Evolutionary conservation across 2,888 invertebrate genomes (phyloP), one percentile per base, ranked within the genome.

Genomic region (Apoda limacodes): DNA sequence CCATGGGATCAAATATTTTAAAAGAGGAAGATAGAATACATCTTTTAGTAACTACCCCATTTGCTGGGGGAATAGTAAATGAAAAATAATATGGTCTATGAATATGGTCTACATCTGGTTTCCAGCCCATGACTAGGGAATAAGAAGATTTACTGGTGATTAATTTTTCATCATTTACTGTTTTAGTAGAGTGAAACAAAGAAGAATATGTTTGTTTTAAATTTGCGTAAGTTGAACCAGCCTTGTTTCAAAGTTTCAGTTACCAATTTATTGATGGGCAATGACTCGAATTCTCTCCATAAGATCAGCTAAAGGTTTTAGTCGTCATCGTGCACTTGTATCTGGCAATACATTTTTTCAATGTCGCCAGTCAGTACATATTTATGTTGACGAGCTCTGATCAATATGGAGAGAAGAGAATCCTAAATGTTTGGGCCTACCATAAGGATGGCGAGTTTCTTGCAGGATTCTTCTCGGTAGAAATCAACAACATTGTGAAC

Each of bases 311-410:
- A 63, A n/a, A 50, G 43, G n/a, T 47, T 19, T 9, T 46, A 28
- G 24, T 43, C 35, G 10, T 20, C 15, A 6, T 23, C 13, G 7
- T 30, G 13, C 0, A 41, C 34, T 5, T 11, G 4, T 1, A 43
- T 26, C 20, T 46, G 43, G 0, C 45, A 27, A 24, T 35, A 45
- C 35, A 40, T 40, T 28, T 66, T 63, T 11, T 43, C 49, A 6
- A 68, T 52, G 29, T 66, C 63, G 1, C 54, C 55, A 5, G 48
- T 48, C 7, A 67, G 37, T 1, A 53, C 48, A 15, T 46, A 42
- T 4, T 36, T 37, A 30, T 58, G 41, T 4, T 35, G 32, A 2
- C 60, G 30, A 33, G 53, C 55, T 5, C 52, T 26, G 2, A 54
- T 9, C 2, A 67, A 25, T n/a, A 60, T 48, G 7, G 40, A 30